phyloP scores from a whole-genome alignment of 2,797 vertebrate genomes.

The Enteromius argenteus region DNA sequence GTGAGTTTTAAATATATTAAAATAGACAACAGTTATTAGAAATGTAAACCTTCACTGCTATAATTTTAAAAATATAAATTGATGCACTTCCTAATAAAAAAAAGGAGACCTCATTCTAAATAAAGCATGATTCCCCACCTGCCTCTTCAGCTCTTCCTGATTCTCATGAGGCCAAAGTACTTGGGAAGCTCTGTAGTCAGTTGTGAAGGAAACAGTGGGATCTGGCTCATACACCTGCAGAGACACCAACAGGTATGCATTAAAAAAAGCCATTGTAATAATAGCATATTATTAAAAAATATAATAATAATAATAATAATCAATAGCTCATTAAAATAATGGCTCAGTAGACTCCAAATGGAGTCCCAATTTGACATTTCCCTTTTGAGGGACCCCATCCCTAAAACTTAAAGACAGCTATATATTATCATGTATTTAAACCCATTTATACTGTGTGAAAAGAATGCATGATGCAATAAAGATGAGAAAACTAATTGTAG shows the following conservation, averaged over 20 bases:
- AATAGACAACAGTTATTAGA: not conserved
- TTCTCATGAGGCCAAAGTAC: conserved; percentile 80
- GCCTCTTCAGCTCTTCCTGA: conserved; percentile 82
- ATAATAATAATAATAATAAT: too few relatives aligned
- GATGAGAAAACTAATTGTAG: not conserved
- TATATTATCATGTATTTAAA: not conserved
- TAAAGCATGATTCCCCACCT: conserved; percentile 72
- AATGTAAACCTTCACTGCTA: not conserved
- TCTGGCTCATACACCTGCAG: conserved; percentile 23
- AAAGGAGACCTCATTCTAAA: not conserved
- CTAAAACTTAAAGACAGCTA: not conserved
- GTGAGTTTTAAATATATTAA: not conserved
- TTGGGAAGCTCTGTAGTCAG: conserved; percentile 53
- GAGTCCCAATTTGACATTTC: not conserved
- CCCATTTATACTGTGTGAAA: not conserved
- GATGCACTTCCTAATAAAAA: not conserved
- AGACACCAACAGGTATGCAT: conserved; percentile 67
- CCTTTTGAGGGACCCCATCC: too few relatives aligned
- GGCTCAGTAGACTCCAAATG: not conserved
- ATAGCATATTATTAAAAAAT: not conserved
- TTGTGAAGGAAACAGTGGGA: conserved; percentile 19
- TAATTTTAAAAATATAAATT: not conserved
- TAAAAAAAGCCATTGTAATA: not conserved
- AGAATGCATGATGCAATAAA: not conserved
- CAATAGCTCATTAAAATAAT: not conserved